Evolutionary conservation across 2,797 vertebrate genomes (phyloP).

Genomic region (Nasua narica): DNA sequence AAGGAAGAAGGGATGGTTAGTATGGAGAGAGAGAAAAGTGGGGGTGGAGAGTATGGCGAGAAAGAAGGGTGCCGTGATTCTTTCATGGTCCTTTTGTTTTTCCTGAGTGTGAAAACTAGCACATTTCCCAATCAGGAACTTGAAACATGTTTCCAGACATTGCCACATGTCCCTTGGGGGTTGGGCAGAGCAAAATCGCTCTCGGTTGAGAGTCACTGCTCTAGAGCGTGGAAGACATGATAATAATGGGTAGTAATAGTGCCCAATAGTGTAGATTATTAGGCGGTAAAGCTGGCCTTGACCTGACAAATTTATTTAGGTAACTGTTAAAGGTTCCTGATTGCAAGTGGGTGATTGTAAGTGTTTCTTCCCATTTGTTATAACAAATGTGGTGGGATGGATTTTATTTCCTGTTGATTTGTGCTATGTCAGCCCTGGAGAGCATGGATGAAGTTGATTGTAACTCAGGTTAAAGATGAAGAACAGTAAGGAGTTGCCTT

Average conservation of each 20-base stretch:
- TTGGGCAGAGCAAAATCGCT: not conserved
- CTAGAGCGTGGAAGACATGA: not conserved
- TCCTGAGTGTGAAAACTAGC: not conserved
- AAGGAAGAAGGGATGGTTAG: not conserved
- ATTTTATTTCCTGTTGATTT: not conserved
- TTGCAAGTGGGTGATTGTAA: not conserved
- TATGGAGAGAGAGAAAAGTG: not conserved
- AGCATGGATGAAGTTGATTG: not conserved
- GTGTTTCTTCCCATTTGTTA: not conserved
- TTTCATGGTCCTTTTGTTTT: not conserved
- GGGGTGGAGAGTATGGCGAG: not conserved
- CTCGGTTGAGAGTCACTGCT: not conserved
- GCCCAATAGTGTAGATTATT: not conserved
- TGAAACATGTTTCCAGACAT: not conserved
- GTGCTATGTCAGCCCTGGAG: not conserved
- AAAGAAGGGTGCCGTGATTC: not conserved
- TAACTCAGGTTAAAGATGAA: not conserved
- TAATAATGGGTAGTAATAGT: not conserved
- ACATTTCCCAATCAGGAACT: fast-evolving
- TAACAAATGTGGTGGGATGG: not conserved
- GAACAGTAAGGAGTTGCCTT: not conserved
- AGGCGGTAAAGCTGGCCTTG: not conserved
- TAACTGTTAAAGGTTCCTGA: not conserved
- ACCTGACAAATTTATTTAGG: not conserved
- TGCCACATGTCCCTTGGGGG: not conserved